Percentiles rank a stretch among this genome's conserved stretches.
Conservation (phyloP, 2,113 vertebrate genomes). For the Macquaria australasica region DNA sequence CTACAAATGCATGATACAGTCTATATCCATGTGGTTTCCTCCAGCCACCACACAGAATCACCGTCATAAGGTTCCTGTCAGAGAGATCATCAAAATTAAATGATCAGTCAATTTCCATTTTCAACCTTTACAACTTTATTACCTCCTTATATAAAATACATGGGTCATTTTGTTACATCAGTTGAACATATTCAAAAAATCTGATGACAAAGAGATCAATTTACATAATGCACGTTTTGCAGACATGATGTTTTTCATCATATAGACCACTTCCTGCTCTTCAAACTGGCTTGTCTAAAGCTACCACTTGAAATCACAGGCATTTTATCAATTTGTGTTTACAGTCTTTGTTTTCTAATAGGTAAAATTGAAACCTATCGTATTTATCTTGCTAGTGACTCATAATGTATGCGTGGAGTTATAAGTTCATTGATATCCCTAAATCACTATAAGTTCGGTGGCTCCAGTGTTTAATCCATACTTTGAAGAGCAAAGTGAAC, state of each 20-base stretch:
- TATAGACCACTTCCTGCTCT: background rate
- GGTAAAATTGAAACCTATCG: background rate
- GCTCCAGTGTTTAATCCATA: slow-evolving; percentile 32
- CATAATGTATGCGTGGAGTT: background rate
- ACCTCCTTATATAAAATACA: background rate
- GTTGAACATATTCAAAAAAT: background rate
- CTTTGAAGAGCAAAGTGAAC: slow-evolving; percentile 41
- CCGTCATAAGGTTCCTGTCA: slow-evolving; percentile 11
- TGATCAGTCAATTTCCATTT: slow-evolving; percentile 16
- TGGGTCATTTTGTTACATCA: background rate
- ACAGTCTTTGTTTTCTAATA: background rate
- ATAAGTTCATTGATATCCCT: slow-evolving; percentile 10
- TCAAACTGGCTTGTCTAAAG: background rate
- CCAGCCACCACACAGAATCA: background rate
- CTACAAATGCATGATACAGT: background rate
- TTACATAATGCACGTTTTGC: background rate
- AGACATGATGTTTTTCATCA: background rate
- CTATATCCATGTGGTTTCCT: background rate
- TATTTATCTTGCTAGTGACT: background rate
- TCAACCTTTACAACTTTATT: background rate
- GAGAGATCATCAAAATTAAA: slow-evolving; percentile 8
- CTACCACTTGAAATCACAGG: background rate
- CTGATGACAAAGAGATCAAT: background rate
- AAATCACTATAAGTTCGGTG: slow-evolving; percentile 21
- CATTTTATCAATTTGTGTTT: background rate